Evolutionary conservation across 2,888 invertebrate species (phyloP).

Genomic region (Drosophila basisetae): DNA sequence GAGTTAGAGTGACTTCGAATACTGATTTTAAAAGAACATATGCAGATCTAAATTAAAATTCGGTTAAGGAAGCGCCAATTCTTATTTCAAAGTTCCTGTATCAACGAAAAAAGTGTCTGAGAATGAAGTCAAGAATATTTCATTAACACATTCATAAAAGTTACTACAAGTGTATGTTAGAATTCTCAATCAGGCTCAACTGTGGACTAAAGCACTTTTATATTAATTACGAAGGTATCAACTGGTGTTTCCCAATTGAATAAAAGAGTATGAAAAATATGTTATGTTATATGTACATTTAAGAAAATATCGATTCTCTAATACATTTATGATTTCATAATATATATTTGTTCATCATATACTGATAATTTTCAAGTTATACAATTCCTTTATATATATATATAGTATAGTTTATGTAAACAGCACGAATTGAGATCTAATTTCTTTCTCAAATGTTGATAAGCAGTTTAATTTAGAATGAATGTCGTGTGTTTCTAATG

Average conservation of each 20-base stretch:
- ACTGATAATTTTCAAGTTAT: not conserved
- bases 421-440: not conserved
- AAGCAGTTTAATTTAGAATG: slow-evolving; percentile 47
- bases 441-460: slow-evolving; percentile 34
- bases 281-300: not conserved
- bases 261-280: not conserved
- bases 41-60: not conserved
- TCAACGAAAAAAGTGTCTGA: not conserved
- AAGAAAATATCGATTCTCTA: too few species aligned
- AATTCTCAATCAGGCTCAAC: not conserved
- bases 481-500: slow-evolving; percentile 37
- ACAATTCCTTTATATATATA: too few species aligned
- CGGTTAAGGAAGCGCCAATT: not conserved
- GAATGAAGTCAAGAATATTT: not conserved
- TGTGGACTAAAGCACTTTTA: not conserved
- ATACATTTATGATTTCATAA: not conserved
- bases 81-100: not conserved
- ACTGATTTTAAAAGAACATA: not conserved
- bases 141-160: not conserved
- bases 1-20: not conserved
- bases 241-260: not conserved
- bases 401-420: not conserved
- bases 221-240: not conserved
- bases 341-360: not conserved
- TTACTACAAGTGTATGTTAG: not conserved